Percentiles rank a stretch among this genome's conserved stretches.
These are phyloP conservation scores for Augochlorella aurata DNA, from an alignment of 2,888 invertebrate species.

Conservation along the genomic window DNA sequence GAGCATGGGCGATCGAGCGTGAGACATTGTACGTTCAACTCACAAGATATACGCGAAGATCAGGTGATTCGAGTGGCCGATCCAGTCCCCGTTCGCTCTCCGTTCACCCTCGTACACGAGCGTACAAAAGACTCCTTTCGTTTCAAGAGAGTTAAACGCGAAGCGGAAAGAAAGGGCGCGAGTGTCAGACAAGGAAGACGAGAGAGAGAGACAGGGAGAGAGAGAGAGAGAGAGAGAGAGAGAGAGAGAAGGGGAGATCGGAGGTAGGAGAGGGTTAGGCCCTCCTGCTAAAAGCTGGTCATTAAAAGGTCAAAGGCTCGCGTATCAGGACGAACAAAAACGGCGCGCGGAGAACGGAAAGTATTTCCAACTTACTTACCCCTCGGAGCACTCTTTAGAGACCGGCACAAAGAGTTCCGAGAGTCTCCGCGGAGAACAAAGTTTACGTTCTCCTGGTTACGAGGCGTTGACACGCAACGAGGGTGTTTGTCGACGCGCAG, in stretches of 20 bases:
- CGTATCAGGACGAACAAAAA: slow-evolving; percentile 11
- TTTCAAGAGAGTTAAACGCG: slow-evolving; percentile 8
- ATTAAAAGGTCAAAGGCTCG: slow-evolving; percentile 1
- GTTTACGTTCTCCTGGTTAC: slow-evolving; percentile 18
- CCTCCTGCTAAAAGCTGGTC: slow-evolving; percentile 4
- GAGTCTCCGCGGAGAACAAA: slow-evolving; percentile 17
- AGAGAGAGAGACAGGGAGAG: background rate
- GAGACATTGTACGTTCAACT: background rate
- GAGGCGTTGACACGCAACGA: slow-evolving; percentile 27
- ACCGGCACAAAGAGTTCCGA: slow-evolving; percentile 11
- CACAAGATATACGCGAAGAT: slow-evolving; percentile 6
- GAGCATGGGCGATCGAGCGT: background rate
- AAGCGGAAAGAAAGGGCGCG: background rate
- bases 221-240: background rate
- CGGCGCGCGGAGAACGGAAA: slow-evolving; percentile 14
- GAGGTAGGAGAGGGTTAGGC: background rate
- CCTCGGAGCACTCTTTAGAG: slow-evolving; percentile 13
- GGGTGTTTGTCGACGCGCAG: slow-evolving; percentile 9
- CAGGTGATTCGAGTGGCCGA: slow-evolving; percentile 13
- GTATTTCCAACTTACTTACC: slow-evolving; percentile 13
- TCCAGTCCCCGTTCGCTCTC: background rate
- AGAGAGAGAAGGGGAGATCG: background rate
- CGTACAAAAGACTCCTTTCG: slow-evolving; percentile 11
- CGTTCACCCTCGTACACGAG: background rate
- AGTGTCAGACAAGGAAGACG: too few relatives aligned